phyloP scores from a whole-genome alignment of 1,140 invertebrate species.

The Choristoneura fumiferana region DNA sequence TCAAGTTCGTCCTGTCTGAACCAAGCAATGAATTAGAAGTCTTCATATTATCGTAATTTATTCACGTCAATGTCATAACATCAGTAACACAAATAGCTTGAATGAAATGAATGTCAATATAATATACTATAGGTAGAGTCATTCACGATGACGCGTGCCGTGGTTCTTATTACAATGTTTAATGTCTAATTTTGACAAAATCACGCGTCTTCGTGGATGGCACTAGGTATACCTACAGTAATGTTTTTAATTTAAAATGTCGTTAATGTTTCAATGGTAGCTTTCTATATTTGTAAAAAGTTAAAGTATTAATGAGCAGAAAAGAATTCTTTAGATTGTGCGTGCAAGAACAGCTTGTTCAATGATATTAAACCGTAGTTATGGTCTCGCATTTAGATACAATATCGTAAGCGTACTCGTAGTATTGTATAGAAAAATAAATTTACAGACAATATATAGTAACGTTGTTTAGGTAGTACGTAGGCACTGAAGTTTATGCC shows the following conservation, averaged over 20 bases:
- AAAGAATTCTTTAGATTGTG: background rate
- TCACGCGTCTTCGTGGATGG: too few species aligned
- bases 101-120: conserved; percentile 13
- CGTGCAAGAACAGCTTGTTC: background rate
- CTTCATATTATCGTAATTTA: too few species aligned
- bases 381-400: conserved; percentile 7
- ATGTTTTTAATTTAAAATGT: conserved; percentile 2
- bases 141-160: too few species aligned
- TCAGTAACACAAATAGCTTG: background rate
- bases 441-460: conserved; percentile 70
- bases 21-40: too few species aligned
- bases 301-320: background rate
- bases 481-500: conserved; percentile 75
- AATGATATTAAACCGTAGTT: conserved; percentile 1
- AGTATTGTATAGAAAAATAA: conserved; percentile 59
- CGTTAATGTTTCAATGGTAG: conserved; percentile 21
- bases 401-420: conserved; percentile 53
- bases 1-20: too few species aligned
- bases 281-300: conserved; percentile 34
- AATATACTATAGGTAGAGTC: too few species aligned
- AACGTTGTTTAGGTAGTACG: conserved; percentile 75
- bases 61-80: too few species aligned
- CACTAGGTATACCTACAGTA: too few species aligned
- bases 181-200: too few species aligned
- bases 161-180: too few species aligned